These are phyloP conservation scores for Furcifer pardalis DNA, from an alignment of 2,797 vertebrate species.

Conservation along the genomic window DNA sequence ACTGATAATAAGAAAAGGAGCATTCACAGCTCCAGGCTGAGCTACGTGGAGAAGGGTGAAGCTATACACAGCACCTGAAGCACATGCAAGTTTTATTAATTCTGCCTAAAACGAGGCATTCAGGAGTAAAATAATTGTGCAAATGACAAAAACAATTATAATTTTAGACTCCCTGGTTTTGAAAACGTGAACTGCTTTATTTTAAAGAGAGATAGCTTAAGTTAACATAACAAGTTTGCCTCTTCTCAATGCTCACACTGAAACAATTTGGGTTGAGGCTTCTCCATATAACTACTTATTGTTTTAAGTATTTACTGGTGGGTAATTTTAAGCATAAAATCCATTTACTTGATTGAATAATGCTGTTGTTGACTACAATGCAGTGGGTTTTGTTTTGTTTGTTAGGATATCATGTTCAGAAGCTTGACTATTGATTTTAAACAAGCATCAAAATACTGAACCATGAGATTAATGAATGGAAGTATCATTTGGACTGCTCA, in stretches of 20 bases:
- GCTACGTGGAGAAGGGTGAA: constrained; percentile 78
- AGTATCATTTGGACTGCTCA: not conserved
- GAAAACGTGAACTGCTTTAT: constrained; percentile 84
- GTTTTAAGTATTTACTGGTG: constrained; percentile 60
- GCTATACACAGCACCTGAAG: constrained; percentile 89
- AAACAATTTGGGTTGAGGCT: constrained; percentile 61
- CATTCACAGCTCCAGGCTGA: constrained; percentile 85
- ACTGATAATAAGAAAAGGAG: constrained; percentile 97
- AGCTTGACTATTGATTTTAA: constrained; percentile 5
- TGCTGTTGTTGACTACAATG: not conserved
- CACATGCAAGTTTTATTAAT: constrained; percentile 90
- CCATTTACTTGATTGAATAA: constrained; percentile 20
- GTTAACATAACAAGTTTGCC: constrained; percentile 82
- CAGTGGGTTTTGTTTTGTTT: not conserved
- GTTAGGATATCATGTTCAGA: not conserved
- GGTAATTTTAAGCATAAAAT: constrained; percentile 34
- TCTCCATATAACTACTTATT: constrained; percentile 68
- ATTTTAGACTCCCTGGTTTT: constrained; percentile 85
- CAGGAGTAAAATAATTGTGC: constrained; percentile 96
- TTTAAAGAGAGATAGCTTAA: constrained; percentile 82
- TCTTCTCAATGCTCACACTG: constrained; percentile 64
- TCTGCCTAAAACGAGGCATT: constrained; percentile 96
- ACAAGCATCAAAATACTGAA: not conserved
- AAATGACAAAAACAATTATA: constrained; percentile 97
- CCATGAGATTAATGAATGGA: not conserved